Percentiles rank a stretch among this genome's conserved stretches.
Evolutionary conservation across 2,797 vertebrate genomes (phyloP).

Genomic region (Nasua narica): DNA sequence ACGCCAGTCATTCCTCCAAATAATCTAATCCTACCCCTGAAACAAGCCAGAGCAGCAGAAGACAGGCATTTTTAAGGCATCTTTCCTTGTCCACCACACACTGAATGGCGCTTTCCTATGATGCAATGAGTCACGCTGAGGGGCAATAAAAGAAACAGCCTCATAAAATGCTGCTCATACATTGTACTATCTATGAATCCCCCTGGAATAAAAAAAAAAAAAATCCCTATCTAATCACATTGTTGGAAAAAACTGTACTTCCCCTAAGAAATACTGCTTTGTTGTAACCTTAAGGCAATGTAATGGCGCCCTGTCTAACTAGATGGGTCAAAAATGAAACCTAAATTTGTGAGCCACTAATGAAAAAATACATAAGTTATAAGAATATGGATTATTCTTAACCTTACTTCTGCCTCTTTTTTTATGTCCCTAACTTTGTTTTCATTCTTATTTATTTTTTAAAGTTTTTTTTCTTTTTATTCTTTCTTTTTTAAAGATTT

Average conservation of each 20-base stretch:
- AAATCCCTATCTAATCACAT: neutral
- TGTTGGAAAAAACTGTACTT: neutral
- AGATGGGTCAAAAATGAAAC: neutral
- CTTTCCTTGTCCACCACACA: neutral
- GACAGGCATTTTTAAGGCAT: neutral
- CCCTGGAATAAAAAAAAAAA: neutral
- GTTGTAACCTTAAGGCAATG: neutral
- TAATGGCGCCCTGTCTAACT: neutral
- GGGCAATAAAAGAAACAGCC: neutral
- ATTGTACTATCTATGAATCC: neutral
- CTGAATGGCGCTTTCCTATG: neutral
- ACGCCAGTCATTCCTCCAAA: neutral
- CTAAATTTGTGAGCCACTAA: neutral
- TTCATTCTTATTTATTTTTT: conserved; percentile 9
- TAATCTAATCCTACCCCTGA: too few relatives aligned
- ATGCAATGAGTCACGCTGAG: neutral
- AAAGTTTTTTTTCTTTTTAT: neutral
- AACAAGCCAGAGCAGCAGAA: neutral
- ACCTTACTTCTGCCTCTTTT: neutral
- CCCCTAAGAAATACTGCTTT: neutral
- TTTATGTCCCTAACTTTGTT: neutral
- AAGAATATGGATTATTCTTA: neutral
- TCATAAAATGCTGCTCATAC: neutral
- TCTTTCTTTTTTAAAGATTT: too few relatives aligned
- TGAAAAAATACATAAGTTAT: neutral